Conservation (phyloP, 2,797 vertebrate genomes). For the Hafferia zeledoni region DNA sequence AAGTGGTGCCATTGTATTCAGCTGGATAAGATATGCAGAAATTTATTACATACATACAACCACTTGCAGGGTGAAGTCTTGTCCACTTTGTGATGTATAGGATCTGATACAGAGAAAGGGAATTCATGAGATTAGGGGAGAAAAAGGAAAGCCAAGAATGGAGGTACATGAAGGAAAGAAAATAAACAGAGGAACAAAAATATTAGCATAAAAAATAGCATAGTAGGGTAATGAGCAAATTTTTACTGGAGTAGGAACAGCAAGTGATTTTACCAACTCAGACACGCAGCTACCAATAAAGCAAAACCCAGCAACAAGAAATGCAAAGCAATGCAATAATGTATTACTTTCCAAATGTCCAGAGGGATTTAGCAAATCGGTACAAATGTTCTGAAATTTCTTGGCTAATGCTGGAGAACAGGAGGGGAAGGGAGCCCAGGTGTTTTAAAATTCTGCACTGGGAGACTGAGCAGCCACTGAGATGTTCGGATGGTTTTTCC, state of each 20-base stretch:
- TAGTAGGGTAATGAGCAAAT: not conserved
- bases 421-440: not conserved
- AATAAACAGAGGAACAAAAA: not conserved
- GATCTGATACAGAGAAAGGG: not conserved
- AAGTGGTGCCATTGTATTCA: not conserved
- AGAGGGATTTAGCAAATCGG: not conserved
- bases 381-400: not conserved
- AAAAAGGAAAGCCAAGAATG: not conserved
- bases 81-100: not conserved
- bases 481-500: not conserved
- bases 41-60: not conserved
- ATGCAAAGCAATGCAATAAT: not conserved
- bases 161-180: not conserved
- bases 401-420: not conserved
- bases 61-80: not conserved
- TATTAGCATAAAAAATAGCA: not conserved
- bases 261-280: not conserved
- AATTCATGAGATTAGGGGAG: not conserved
- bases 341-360: not conserved
- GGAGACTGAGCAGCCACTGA: not conserved
- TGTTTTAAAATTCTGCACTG: not conserved
- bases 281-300: not conserved
- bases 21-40: not conserved
- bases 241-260: not conserved
- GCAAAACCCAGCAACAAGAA: not conserved